phyloP scores from a whole-genome alignment of 1,140 invertebrate genomes.

The Amyelois transitella region DNA sequence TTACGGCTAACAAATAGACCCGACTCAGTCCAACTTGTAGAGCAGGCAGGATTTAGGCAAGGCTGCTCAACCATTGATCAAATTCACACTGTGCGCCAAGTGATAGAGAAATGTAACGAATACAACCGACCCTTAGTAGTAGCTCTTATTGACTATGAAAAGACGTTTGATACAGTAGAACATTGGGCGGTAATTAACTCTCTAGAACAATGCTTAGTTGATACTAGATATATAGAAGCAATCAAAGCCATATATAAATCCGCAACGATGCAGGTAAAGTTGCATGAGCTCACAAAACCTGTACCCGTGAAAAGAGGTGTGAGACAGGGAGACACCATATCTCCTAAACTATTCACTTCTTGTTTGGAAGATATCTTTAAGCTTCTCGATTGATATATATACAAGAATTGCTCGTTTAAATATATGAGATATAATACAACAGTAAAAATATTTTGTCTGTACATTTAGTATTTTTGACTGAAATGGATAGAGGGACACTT shows the following conservation, averaged over 20 bases:
- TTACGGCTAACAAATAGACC: background rate
- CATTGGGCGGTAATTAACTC: background rate
- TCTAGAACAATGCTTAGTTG: background rate
- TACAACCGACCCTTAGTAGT: background rate
- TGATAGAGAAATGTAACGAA: background rate
- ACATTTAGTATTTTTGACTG: too few relatives aligned
- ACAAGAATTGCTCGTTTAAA: too few relatives aligned
- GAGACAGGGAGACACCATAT: background rate
- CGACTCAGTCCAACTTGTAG: background rate
- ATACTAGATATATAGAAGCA: background rate
- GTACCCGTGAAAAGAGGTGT: background rate
- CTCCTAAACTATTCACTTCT: background rate
- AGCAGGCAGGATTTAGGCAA: background rate
- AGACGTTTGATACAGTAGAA: background rate
- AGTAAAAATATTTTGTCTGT: too few relatives aligned
- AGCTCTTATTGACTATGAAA: background rate
- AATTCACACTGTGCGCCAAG: background rate
- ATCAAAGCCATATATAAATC: background rate
- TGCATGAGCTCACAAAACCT: background rate
- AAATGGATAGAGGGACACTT: too few relatives aligned
- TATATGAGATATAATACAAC: too few relatives aligned
- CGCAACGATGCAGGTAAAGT: background rate
- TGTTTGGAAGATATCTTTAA: background rate
- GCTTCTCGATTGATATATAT: too few relatives aligned
- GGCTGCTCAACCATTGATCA: background rate